Percentiles rank a stretch among this genome's conserved stretches.
phyloP scores from a whole-genome alignment of 2,797 vertebrate genomes.

The Cynodonichthys magdalenae region DNA sequence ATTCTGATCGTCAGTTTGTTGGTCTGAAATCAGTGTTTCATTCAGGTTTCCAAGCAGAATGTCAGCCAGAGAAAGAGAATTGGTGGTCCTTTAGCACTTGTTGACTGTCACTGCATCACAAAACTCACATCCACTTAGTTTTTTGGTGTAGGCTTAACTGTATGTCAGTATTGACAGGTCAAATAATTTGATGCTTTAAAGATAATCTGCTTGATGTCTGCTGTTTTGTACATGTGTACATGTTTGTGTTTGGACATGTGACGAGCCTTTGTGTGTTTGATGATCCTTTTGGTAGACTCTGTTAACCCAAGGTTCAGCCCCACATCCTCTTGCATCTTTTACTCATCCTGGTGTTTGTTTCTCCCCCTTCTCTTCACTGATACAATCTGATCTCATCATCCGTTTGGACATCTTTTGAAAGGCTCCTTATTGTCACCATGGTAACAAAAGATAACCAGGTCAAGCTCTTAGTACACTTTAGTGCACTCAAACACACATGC shows the following conservation, averaged over 20 bases:
- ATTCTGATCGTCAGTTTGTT: conserved; percentile 41
- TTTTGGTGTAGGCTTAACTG: conserved; percentile 9
- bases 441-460: conserved; percentile 61
- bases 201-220: conserved; percentile 7
- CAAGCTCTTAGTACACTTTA: conserved; percentile 36
- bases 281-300: conserved; percentile 34
- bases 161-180: neutral
- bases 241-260: conserved; percentile 6
- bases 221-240: neutral
- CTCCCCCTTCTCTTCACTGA: conserved; percentile 47
- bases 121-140: conserved; percentile 18
- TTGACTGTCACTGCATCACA: conserved; percentile 34
- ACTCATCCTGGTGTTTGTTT: conserved; percentile 42
- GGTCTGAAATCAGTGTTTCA: conserved; percentile 57
- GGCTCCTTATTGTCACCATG: conserved; percentile 60
- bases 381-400: conserved; percentile 68
- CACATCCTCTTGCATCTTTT: conserved; percentile 2
- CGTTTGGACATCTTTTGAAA: conserved; percentile 63
- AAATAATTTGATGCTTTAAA: conserved; percentile 14
- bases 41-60: conserved; percentile 39
- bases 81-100: conserved; percentile 48
- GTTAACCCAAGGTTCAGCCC: conserved; percentile 25
- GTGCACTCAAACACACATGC: neutral
- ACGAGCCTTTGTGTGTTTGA: conserved; percentile 11
- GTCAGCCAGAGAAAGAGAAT: conserved; percentile 53